Percentiles rank a stretch among this genome's conserved stretches.
phyloP scores from a whole-genome alignment of 2,888 invertebrate genomes.

The Ectropis crepuscularia region DNA sequence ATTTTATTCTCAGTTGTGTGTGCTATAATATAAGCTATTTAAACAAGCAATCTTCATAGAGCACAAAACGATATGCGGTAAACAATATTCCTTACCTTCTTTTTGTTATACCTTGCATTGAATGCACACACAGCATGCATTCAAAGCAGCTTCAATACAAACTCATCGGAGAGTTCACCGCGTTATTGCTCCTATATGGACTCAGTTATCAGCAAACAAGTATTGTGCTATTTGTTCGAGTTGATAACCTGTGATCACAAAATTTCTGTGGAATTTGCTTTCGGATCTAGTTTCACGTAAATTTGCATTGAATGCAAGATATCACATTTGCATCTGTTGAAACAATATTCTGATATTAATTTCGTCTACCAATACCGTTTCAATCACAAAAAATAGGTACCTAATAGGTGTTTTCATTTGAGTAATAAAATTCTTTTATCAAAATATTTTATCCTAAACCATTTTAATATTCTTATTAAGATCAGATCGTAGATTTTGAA shows the following conservation, averaged over 20 bases:
- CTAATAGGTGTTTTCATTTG: too few relatives aligned
- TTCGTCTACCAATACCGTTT: too few relatives aligned
- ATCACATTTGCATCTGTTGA: too few relatives aligned
- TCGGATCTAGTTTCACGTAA: too few relatives aligned
- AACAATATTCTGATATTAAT: too few relatives aligned
- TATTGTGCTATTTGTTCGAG: constrained; percentile 17
- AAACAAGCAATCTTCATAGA: constrained; percentile 49
- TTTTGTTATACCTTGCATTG: constrained; percentile 23
- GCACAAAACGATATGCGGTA: constrained; percentile 47
- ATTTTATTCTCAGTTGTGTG: background rate
- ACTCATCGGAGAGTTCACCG: constrained; percentile 16
- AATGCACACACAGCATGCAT: constrained; percentile 10
- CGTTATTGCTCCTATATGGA: constrained; percentile 28
- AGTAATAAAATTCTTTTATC: too few relatives aligned
- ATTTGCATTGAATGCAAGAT: constrained; percentile 4
- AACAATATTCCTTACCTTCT: constrained; percentile 42
- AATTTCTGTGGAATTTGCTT: constrained; percentile 18
- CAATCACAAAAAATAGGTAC: too few relatives aligned
- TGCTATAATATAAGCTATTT: constrained; percentile 41
- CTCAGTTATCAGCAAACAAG: background rate
- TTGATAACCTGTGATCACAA: constrained; percentile 28
- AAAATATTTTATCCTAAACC: too few relatives aligned
- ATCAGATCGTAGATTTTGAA: too few relatives aligned
- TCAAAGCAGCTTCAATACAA: constrained; percentile 18
- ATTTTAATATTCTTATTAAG: too few relatives aligned